Conservation (phyloP, 2,797 vertebrate species). For the Molossus molossus region DNA sequence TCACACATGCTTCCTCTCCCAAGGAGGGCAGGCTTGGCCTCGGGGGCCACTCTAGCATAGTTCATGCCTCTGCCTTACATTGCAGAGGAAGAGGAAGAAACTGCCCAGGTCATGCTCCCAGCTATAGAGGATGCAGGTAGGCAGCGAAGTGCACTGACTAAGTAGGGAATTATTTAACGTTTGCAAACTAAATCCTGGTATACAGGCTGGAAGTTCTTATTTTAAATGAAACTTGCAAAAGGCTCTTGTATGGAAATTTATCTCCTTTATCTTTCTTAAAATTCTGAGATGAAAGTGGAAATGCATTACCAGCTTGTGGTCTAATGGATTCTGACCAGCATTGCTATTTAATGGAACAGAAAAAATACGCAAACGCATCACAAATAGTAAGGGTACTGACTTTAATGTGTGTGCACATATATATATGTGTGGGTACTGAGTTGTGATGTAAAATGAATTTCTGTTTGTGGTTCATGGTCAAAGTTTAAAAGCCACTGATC, state of each 20-base stretch:
- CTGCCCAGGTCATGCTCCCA: neutral
- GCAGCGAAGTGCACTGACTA: neutral
- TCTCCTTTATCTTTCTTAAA: constrained; percentile 2
- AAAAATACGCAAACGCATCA: neutral
- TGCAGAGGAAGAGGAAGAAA: neutral
- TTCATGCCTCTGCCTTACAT: neutral
- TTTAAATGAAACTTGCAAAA: neutral
- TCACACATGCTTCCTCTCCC: constrained; percentile 19
- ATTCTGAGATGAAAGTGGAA: neutral
- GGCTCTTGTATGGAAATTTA: neutral
- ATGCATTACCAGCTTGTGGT: neutral
- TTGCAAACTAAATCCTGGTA: neutral
- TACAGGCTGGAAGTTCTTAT: neutral
- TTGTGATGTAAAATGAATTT: neutral
- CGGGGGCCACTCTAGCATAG: neutral
- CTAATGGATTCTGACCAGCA: neutral
- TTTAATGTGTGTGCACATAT: neutral
- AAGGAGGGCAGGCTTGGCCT: neutral
- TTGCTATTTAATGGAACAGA: neutral
- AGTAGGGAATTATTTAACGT: neutral
- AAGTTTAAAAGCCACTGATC: neutral
- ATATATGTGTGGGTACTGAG: neutral
- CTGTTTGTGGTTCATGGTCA: neutral
- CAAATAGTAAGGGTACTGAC: neutral
- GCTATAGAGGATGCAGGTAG: neutral